Conservation (phyloP, 2,888 invertebrate genomes). For the Hypsopygia costalis region DNA sequence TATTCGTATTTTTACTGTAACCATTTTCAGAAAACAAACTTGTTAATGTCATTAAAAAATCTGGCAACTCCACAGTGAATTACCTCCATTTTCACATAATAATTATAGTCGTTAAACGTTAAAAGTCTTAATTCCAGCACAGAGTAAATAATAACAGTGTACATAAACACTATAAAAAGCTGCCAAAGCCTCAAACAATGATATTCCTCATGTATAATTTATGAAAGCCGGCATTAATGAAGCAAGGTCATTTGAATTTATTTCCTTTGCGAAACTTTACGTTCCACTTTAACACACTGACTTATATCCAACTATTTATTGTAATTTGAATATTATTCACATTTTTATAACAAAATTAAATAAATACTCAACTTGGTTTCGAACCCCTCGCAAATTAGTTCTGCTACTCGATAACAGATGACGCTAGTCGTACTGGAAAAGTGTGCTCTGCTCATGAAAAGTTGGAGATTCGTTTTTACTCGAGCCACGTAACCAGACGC, state of each 20-base stretch:
- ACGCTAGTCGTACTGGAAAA: constrained; percentile 34
- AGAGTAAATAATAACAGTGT: constrained; percentile 23
- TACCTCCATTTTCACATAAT: not conserved
- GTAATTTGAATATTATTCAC: constrained; percentile 9
- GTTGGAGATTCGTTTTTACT: constrained; percentile 30
- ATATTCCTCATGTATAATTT: constrained; percentile 73
- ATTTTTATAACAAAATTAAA: constrained; percentile 21
- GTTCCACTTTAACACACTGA: constrained; percentile 16
- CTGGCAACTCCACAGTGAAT: too few species aligned
- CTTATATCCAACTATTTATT: constrained; percentile 14
- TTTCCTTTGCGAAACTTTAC: constrained; percentile 42
- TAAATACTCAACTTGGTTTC: constrained; percentile 22
- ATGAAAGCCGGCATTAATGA: constrained; percentile 63
- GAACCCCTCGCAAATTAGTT: constrained; percentile 38
- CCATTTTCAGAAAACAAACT: too few species aligned
- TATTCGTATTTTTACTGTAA: too few species aligned
- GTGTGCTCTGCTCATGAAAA: constrained; percentile 10
- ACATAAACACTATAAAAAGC: constrained; percentile 46
- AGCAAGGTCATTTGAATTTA: constrained; percentile 73
- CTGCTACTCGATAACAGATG: constrained; percentile 65
- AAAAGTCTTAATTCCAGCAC: constrained; percentile 13
- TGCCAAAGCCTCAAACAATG: constrained; percentile 56
- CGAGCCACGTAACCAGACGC: constrained; percentile 38
- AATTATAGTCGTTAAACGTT: too few species aligned
- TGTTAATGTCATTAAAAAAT: too few species aligned